Conservation (phyloP, 2,888 invertebrate genomes). For the Leptinotarsa juncta region DNA sequence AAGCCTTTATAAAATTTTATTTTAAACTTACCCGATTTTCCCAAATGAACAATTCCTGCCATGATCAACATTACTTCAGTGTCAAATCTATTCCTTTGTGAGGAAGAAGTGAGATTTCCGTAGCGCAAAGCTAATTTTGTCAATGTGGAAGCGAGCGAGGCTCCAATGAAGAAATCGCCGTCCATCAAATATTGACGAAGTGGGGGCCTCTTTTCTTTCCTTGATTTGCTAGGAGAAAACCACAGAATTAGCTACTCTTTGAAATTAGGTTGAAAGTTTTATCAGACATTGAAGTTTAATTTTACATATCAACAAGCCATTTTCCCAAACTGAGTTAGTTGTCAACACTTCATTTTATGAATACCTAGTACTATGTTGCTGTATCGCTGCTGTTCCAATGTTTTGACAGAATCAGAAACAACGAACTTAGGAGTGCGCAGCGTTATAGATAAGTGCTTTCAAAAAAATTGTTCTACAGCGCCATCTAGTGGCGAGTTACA, state of each 20-base stretch:
- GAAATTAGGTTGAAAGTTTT: too few relatives aligned
- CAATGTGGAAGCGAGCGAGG: constrained; percentile 90
- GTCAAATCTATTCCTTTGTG: constrained; percentile 70
- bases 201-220: constrained; percentile 80
- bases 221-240: constrained; percentile 64
- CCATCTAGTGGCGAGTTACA: too few relatives aligned
- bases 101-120: constrained; percentile 65
- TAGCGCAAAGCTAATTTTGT: constrained; percentile 89
- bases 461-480: too few relatives aligned
- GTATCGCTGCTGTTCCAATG: too few relatives aligned
- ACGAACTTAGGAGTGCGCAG: too few relatives aligned
- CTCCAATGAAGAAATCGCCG: constrained; percentile 96
- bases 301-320: too few relatives aligned
- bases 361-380: too few relatives aligned
- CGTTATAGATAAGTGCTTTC: too few relatives aligned
- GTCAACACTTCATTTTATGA: too few relatives aligned
- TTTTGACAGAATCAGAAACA: too few relatives aligned
- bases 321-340: too few relatives aligned
- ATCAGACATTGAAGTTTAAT: too few relatives aligned
- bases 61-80: constrained; percentile 91
- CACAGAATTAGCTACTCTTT: neutral
- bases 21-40: constrained; percentile 74
- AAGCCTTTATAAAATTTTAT: neutral
- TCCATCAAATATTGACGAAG: constrained; percentile 89
- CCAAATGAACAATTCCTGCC: constrained; percentile 87